Evolutionary conservation across 2,113 vertebrate species (phyloP).

Genomic region (Plecturocebus donacophilus): DNA sequence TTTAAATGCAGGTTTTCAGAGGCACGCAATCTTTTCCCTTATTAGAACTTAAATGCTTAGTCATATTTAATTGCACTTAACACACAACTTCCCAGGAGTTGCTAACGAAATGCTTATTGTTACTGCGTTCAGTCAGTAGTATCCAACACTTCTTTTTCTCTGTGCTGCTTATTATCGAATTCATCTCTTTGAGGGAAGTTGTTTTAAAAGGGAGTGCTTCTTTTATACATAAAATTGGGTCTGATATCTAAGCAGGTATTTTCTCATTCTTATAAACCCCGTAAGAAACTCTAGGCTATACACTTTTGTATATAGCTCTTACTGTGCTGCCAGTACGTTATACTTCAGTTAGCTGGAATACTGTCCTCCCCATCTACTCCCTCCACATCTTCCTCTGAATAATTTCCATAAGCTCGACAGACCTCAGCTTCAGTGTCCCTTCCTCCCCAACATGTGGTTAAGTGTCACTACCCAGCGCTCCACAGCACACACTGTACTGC

Average conservation of each 20-base stretch:
- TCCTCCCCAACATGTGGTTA: background rate
- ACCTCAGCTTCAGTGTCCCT: background rate
- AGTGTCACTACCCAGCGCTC: background rate
- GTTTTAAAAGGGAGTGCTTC: background rate
- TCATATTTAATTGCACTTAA: background rate
- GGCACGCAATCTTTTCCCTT: background rate
- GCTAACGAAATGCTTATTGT: background rate
- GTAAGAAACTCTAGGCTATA: background rate
- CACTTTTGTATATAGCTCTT: background rate
- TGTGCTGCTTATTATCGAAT: background rate
- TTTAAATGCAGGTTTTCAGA: background rate
- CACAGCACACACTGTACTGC: no score
- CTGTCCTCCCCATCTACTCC: no score
- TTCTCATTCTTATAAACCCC: background rate
- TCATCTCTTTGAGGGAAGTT: background rate
- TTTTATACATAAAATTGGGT: background rate
- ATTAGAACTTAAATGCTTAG: background rate
- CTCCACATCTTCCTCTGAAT: background rate
- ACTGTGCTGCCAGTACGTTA: no score
- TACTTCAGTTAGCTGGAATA: background rate
- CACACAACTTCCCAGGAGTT: background rate
- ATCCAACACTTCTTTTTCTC: background rate
- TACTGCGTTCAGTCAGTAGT: background rate
- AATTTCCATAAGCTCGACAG: background rate
- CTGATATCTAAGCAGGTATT: background rate